These are phyloP conservation scores for Paramormyrops kingsleyae DNA, from an alignment of 2,113 vertebrate species.

Conservation along the genomic window DNA sequence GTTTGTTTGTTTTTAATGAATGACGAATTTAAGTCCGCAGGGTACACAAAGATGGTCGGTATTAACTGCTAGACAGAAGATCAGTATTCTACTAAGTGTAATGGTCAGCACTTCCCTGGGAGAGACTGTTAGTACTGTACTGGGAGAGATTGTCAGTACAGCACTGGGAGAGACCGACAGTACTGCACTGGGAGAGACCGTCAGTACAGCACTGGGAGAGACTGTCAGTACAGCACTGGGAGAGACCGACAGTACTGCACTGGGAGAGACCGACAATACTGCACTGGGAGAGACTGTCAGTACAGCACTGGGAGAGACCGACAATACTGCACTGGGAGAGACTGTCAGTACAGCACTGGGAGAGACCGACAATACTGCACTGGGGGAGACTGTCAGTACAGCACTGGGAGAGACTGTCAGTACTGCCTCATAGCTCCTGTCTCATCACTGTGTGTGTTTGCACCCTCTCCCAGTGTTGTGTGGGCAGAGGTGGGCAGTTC, in stretches of 20 bases:
- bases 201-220: background rate
- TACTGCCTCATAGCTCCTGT: background rate
- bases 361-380: no score
- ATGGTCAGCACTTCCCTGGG: background rate
- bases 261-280: background rate
- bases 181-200: background rate
- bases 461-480: background rate
- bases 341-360: no score
- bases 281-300: no score
- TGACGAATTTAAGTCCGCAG: background rate
- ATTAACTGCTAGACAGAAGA: conserved; percentile 31
- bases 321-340: no score
- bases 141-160: background rate
- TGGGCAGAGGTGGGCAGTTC: background rate
- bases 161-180: background rate
- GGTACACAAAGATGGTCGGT: background rate
- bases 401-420: background rate
- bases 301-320: no score
- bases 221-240: background rate
- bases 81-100: conserved; percentile 25
- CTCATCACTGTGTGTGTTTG: background rate
- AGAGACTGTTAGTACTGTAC: background rate
- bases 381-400: background rate
- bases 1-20: background rate
- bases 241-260: no score